phyloP scores from a whole-genome alignment of 2,888 invertebrate genomes.

The Cheilosia pagana region DNA sequence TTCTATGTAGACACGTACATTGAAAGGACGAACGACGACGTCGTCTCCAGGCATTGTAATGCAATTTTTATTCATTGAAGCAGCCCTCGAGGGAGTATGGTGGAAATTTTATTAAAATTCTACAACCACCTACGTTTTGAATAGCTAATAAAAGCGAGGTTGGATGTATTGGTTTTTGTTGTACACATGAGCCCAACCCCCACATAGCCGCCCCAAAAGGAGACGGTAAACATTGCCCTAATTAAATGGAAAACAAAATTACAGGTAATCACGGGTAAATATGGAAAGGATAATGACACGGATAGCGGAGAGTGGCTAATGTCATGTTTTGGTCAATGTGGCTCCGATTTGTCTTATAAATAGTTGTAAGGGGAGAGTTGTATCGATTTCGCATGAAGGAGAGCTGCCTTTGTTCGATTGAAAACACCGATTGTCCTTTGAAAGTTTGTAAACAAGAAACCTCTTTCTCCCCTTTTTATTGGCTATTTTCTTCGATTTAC shows the following conservation, averaged over 20 bases:
- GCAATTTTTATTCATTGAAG: conserved; percentile 49
- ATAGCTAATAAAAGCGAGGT: conserved; percentile 20
- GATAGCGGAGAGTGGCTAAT: conserved; percentile 5
- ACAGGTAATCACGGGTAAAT: conserved; percentile 36
- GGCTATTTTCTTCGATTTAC: neutral
- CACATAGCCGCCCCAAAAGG: neutral
- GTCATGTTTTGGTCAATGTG: conserved; percentile 35
- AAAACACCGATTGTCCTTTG: conserved; percentile 46
- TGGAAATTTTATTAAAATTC: conserved; percentile 64
- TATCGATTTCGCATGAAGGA: conserved; percentile 46
- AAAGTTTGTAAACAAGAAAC: neutral
- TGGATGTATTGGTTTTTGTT: conserved; percentile 56
- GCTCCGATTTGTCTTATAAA: conserved; percentile 12
- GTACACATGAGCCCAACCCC: neutral
- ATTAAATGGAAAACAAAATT: conserved; percentile 51
- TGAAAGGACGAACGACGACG: neutral
- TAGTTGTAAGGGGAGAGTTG: neutral
- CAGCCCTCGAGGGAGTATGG: conserved; percentile 7
- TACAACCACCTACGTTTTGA: conserved; percentile 7
- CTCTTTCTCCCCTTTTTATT: neutral
- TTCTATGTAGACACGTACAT: conserved; percentile 6
- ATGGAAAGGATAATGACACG: conserved; percentile 44
- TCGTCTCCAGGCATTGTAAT: conserved; percentile 53
- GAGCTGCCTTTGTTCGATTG: conserved; percentile 29
- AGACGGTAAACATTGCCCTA: conserved; percentile 28